Conservation (phyloP, 2,888 invertebrate species). For the Eurytoma californica region DNA sequence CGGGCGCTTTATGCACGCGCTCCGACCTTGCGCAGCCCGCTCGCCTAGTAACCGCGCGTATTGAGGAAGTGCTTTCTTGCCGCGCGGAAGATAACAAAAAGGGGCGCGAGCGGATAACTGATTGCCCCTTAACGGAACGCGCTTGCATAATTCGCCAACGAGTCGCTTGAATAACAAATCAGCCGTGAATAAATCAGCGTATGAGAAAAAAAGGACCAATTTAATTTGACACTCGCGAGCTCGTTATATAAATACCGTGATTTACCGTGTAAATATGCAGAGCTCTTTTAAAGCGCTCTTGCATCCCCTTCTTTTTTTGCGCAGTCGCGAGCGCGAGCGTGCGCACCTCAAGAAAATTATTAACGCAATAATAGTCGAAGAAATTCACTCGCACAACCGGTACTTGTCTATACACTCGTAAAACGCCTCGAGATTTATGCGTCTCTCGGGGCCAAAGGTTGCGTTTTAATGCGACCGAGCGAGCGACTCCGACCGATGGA, state of each 20-base stretch:
- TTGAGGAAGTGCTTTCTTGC: conserved; percentile 60
- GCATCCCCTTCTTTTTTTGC: background rate
- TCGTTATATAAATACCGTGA: conserved; percentile 42
- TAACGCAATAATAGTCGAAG: conserved; percentile 40
- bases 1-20: conserved; percentile 54
- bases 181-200: conserved; percentile 38
- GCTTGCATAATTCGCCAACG: conserved; percentile 35
- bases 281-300: background rate
- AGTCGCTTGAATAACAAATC: conserved; percentile 14
- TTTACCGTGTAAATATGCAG: conserved; percentile 35
- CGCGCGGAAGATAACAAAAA: conserved; percentile 49
- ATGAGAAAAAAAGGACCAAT: conserved; percentile 14
- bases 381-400: conserved; percentile 35
- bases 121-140: conserved; percentile 44
- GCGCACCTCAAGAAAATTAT: conserved; percentile 18
- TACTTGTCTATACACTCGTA: conserved; percentile 34
- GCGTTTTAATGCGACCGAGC: conserved; percentile 39
- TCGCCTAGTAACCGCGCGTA: conserved; percentile 62
- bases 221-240: conserved; percentile 46
- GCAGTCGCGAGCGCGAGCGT: background rate
- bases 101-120: conserved; percentile 28
- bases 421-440: conserved; percentile 45
- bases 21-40: conserved; percentile 64
- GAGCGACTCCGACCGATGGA: background rate
- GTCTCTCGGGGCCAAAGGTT: conserved; percentile 34